phyloP scores from a whole-genome alignment of 2,888 invertebrate species.

The Meloe dianella region DNA sequence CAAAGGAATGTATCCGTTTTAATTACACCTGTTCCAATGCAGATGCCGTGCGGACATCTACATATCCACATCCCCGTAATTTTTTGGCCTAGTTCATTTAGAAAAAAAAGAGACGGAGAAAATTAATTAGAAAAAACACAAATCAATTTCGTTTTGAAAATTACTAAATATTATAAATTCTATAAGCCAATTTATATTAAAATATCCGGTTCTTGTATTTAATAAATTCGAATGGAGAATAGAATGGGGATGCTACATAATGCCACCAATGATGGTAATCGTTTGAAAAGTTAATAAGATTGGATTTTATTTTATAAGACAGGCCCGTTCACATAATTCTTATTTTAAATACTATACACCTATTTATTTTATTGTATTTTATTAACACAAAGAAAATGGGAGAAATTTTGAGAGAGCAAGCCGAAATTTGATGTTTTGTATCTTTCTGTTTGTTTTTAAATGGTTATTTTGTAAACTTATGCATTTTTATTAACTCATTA shows the following conservation, averaged over 20 bases:
- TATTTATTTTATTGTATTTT: conserved; percentile 44
- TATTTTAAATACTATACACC: conserved; percentile 41
- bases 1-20: neutral
- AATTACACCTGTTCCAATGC: conserved; percentile 15
- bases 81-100: neutral
- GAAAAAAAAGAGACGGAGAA: neutral
- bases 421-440: conserved; percentile 50
- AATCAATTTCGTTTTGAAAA: too few relatives aligned
- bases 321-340: conserved; percentile 43
- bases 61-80: neutral
- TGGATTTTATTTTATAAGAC: conserved; percentile 19
- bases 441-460: conserved; percentile 51
- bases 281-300: conserved; percentile 25
- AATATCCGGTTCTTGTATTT: conserved; percentile 21
- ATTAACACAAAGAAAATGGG: neutral
- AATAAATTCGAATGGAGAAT: conserved; percentile 26
- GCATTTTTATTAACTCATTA: conserved; percentile 54
- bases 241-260: conserved; percentile 17
- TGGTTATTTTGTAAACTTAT: conserved; percentile 42
- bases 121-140: conserved; percentile 8
- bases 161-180: too few relatives aligned
- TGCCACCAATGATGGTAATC: conserved; percentile 14
- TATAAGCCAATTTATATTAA: conserved; percentile 23
- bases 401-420: conserved; percentile 8
- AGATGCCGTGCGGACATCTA: neutral